Conservation (phyloP, 1,140 invertebrate species). For the Drosophila triauraria region DNA sequence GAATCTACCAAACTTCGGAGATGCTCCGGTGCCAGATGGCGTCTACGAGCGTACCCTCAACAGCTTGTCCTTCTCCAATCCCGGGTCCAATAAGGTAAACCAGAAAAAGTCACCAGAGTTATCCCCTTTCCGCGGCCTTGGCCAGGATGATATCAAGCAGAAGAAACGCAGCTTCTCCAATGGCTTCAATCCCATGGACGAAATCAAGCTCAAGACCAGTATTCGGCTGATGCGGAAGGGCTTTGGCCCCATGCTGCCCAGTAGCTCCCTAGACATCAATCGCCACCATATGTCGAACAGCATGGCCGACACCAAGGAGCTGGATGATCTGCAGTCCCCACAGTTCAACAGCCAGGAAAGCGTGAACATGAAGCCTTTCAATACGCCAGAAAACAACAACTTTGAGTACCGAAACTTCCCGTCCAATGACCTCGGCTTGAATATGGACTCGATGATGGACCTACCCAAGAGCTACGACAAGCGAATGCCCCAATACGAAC, state of each 20-base stretch:
- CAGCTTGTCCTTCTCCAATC: background rate
- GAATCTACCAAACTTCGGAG: background rate
- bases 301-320: too few species aligned
- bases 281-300: too few species aligned
- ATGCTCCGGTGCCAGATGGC: background rate
- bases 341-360: too few species aligned
- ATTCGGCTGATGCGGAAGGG: background rate
- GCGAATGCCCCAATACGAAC: constrained; percentile 42
- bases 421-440: background rate
- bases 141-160: background rate
- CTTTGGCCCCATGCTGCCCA: background rate
- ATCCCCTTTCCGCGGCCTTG: background rate
- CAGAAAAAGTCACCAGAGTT: background rate
- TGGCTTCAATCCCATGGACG: background rate
- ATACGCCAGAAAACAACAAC: background rate
- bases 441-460: constrained; percentile 9
- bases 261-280: background rate
- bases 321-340: background rate
- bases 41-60: constrained; percentile 7
- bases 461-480: constrained; percentile 59
- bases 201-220: background rate
- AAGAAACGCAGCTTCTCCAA: background rate
- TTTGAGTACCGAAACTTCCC: constrained; percentile 6
- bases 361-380: too few species aligned
- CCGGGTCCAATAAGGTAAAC: too few species aligned